Base-by-base conservation (phyloP, 2,113 vertebrate species). In the Grammomys surdaster region DNA sequence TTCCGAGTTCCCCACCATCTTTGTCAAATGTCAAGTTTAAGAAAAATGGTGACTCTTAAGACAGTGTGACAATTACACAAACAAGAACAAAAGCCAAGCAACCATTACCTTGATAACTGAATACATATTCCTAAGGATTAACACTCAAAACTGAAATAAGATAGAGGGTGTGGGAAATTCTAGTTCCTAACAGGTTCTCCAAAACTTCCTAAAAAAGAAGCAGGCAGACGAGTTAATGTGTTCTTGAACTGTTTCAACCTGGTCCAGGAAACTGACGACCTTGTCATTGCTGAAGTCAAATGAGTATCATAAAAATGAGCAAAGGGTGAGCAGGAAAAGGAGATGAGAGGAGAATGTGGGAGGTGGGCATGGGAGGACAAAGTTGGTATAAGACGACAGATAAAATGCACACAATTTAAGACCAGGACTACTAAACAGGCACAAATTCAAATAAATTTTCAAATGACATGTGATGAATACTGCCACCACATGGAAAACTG, bases 11-110 rank as follows among this genome's bases (percentile, higher is more conserved):
- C 58, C 58, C 60, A 60, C 60, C 84, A 86, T 92, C 77, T 91
- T 94, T 80, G 48, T 94, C 72, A 95, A 91, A 58, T 77, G 73
- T 94, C 88, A 94, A 85, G 63, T 94, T 88, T 88, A 85, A 19
- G n/a, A 78, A 96, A 93, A 72, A 81, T 3, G 78, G 22, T 93
- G 73, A 46, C n/a, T 78, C 95, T 94, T 87, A 26, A 26, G 51
- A 33, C 48, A 40, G 24, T 70, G 17, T 95, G 85, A 26, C 60
- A 91, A 89, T 69, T 58, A 90, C 0, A 81, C 7, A 84, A 51
- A 33, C 43, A 88, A 43, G 48, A 84, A 43, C 40, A 43, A 63
- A 95, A 75, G 1, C 0, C 11, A 86, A 87, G 31, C 14, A 82
- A 69, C 80, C 40, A 86, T n/a, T n/a, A 26, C 63, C 60, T 70